Evolutionary conservation across 2,888 invertebrate species (phyloP).

Genomic region (Drosophila tanythrix): DNA sequence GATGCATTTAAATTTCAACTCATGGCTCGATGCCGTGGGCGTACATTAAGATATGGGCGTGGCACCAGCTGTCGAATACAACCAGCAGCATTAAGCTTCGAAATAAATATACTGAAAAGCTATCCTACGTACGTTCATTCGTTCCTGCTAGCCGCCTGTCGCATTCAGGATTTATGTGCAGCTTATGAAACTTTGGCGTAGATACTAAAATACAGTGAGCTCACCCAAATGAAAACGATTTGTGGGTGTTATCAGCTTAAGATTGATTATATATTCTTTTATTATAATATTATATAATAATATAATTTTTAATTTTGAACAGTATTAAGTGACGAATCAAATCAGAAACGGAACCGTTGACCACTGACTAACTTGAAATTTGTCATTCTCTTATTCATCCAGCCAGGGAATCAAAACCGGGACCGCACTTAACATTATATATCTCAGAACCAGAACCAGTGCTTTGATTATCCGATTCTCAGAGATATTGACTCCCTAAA

Average conservation of each 20-base stretch:
- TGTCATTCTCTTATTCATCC: neutral
- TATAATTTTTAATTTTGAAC: neutral
- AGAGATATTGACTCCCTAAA: neutral
- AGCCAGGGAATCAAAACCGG: neutral
- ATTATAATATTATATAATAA: neutral
- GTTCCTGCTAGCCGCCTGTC: constrained; percentile 20
- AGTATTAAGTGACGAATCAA: neutral
- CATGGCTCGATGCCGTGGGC: constrained; percentile 30
- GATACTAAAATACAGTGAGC: constrained; percentile 23
- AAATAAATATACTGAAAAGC: constrained; percentile 31
- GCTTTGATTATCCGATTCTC: neutral
- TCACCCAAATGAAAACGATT: neutral
- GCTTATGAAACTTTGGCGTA: constrained; percentile 66
- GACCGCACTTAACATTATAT: neutral
- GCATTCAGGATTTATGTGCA: constrained; percentile 48
- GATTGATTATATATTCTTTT: neutral
- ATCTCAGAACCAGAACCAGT: neutral
- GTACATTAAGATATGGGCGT: constrained; percentile 41
- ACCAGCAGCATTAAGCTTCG: constrained; percentile 37
- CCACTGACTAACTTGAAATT: neutral
- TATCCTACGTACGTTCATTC: neutral
- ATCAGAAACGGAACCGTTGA: neutral
- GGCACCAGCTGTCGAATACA: constrained; percentile 53
- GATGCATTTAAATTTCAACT: constrained; percentile 48
- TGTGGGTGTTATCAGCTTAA: neutral